Base-by-base conservation (phyloP, 2,888 invertebrate genomes). In the Euphydryas editha region DNA sequence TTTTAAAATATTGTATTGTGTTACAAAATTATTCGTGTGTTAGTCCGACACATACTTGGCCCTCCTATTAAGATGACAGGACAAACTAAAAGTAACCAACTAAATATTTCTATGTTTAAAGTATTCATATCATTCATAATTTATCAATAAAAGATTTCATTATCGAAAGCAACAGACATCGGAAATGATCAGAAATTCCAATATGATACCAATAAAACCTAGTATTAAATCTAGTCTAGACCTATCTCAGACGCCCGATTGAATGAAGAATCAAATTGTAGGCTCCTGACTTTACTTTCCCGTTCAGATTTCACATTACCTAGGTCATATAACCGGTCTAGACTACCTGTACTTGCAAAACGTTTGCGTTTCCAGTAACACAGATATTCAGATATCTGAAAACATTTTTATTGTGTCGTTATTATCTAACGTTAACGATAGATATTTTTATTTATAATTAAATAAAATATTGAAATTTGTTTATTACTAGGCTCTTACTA, bases 311-410 rank as follows among this genome's bases (percentile, higher is more conserved):
- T 73, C 72, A 73, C 72, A 62, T 70, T 58, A 56, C 67, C 60
- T 68, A 68, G 70, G 73, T 70, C 71, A 66, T 51, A 58, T 59
- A 70, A 72, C 74, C 70, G 73, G 74, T 74, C 66, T 59, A 15
- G 18, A 51, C 64, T 64, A 59, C 59, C 64, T 64, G 58, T 51
- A 51, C 58, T 64, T 64, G 63, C 63, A 51, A 59, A 58, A 64
- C 58, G 39, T 11, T 63, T 42, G 49, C 58, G 8, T 30, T 44
- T 64, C 17, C 36, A 44, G 5, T 3, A 21, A 21, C 54, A 54
- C 36, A 46, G 13, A 10, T 20, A 47, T 47, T 24, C 18, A n/a
- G 4, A 17, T 24, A 11, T 17, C 24, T 44, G 21, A 44, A 24
- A 20, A 42, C 17, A 30, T 21, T 24, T 21, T n/a, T n/a, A 42